Conservation (phyloP, 2,888 invertebrate species). For the Metacarcinus magister region DNA sequence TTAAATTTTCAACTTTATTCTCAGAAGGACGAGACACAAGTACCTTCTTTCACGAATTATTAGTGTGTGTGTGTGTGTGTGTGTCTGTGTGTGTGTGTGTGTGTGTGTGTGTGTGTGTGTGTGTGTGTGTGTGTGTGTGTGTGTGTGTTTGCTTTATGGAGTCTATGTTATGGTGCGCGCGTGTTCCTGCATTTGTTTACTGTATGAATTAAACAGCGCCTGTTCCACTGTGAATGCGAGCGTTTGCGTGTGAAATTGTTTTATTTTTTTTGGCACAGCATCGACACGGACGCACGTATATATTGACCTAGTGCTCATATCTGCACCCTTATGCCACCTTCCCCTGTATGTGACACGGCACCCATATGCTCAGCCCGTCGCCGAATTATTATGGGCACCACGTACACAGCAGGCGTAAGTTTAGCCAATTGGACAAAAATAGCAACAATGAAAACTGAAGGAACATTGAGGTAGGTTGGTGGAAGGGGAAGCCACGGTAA, state of each 20-base stretch:
- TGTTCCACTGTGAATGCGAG: neutral
- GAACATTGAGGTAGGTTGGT: neutral
- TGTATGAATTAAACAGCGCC: conserved; percentile 33
- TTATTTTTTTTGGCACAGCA: neutral
- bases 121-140: conserved; percentile 26
- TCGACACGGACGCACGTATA: neutral
- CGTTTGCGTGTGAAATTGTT: conserved; percentile 27
- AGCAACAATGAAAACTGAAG: neutral
- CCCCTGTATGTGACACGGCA: neutral
- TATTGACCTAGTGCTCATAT: neutral
- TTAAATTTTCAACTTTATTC: neutral
- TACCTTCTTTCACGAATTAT: neutral
- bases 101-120: conserved; percentile 48
- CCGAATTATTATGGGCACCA: neutral
- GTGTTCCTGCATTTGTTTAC: conserved; percentile 33
- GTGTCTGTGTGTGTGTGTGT: conserved; percentile 36
- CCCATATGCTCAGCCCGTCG: neutral
- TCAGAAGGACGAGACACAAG: neutral
- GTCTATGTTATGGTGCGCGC: neutral
- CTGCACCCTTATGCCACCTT: neutral
- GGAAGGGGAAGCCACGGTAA: too few relatives aligned
- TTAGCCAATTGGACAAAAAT: neutral
- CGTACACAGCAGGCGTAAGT: neutral
- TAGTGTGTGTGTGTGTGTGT: neutral
- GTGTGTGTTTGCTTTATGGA: conserved; percentile 6